phyloP scores from a whole-genome alignment of 2,888 invertebrate genomes.

The Bellardia bayeri region DNA sequence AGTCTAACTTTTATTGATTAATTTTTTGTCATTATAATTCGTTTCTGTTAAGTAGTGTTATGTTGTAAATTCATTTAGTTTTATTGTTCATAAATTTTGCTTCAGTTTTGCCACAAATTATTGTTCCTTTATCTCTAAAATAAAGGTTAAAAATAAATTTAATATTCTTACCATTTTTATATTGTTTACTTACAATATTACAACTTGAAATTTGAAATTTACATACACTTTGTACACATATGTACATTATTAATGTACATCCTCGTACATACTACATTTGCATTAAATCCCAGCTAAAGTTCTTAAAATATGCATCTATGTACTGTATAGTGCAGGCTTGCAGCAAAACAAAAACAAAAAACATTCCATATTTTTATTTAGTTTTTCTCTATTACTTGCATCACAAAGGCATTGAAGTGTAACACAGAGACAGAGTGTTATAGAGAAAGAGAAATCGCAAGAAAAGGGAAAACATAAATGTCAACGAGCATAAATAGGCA shows the following conservation, averaged over 20 bases:
- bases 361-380: not conserved
- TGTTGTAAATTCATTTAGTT: not conserved
- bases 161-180: not conserved
- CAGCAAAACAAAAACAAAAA: not conserved
- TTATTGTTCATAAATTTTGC: not conserved
- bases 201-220: not conserved
- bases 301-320: not conserved
- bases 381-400: conserved; percentile 15
- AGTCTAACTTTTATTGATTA: too few relatives aligned
- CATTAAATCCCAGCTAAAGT: not conserved
- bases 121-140: not conserved
- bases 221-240: not conserved
- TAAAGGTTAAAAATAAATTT: conserved; percentile 11
- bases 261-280: too few relatives aligned
- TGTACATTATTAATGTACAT: too few relatives aligned
- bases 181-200: conserved; percentile 18
- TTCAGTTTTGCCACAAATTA: conserved; percentile 22
- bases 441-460: not conserved
- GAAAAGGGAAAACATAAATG: conserved; percentile 27
- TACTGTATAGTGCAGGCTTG: conserved; percentile 4
- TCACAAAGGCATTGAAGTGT: conserved; percentile 49
- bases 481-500: conserved; percentile 21
- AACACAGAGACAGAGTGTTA: not conserved
- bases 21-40: too few relatives aligned
- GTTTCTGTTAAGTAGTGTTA: not conserved